Evolutionary conservation across 2,113 vertebrate genomes (phyloP), one percentile per base, ranked within the genome.

Genomic region (Colius striatus): DNA sequence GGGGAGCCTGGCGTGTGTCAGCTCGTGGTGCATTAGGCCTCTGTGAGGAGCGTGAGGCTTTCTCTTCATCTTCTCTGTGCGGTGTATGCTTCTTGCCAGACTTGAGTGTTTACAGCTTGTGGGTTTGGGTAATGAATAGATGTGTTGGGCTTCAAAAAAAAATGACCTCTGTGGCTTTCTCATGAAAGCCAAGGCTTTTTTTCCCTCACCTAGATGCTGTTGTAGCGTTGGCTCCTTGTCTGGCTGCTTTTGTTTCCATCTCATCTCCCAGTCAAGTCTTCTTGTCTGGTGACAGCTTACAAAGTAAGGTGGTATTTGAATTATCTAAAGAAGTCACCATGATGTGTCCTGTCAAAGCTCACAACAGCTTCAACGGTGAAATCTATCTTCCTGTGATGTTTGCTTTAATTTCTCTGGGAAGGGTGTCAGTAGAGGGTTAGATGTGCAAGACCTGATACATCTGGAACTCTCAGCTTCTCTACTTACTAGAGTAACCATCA

Each of bases 151-250:
- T 81, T 87, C 47, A 26, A 41, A 54, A 41, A 54, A 85, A 71
- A 41, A 19, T 3, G 6, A 20, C 71, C 71, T 86, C 77, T 91
- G 87, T 79, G 74, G 73, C 74, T 94, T 89, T 65, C 53, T 55
- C 5, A 0, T 25, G 43, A 36, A 53, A 78, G 74, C 62, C 81
- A 41, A 75, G 23, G n/a, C 73, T 66, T 50, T 43, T 38, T 30
- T 57, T 75, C 41, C 32, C 57, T 43, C 65, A 85, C 70, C 87
- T 91, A 87, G 77, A 67, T 93, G 92, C 95, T 80, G 15, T 93
- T 98, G 94, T 95, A 94, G 96, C 93, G 97, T 83, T 55, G 43
- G 34, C 94, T 96, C 78, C 97, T 96, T 87, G 21, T 62, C 55
- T 86, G 63, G 6, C 45, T 82, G 90, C 87, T 70, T 47, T 32